Evolutionary conservation across 2,888 invertebrate genomes (phyloP).

Genomic region (Drosophila parthenogenetica): DNA sequence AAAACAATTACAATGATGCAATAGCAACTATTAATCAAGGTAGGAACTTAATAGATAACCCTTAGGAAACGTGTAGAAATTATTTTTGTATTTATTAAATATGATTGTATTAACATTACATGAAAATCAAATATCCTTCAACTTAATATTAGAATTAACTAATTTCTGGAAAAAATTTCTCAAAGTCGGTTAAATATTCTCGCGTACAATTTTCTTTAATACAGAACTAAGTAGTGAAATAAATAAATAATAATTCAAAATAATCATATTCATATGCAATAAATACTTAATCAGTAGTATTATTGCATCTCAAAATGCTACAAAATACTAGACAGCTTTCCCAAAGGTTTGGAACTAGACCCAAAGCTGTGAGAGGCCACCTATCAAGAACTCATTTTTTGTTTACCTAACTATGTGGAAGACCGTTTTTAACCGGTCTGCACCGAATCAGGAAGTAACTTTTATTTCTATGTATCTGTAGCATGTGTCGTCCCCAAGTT

Average conservation of each 20-base stretch:
- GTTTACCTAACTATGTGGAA: constrained; percentile 21
- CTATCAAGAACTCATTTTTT: background rate
- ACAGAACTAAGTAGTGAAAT: too few species aligned
- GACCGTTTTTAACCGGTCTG: constrained; percentile 34
- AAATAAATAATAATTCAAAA: too few species aligned
- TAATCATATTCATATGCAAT: too few species aligned
- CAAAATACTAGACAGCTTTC: background rate
- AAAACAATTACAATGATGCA: constrained; percentile 25
- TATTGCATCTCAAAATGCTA: background rate
- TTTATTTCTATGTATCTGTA: constrained; percentile 61
- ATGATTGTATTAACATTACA: too few species aligned
- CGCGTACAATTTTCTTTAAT: too few species aligned
- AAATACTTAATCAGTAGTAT: too few species aligned
- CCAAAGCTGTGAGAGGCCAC: background rate
- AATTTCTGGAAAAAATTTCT: too few species aligned
- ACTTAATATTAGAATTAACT: too few species aligned
- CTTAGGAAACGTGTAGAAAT: too few species aligned
- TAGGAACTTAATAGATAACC: constrained; percentile 54
- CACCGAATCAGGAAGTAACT: constrained; percentile 78
- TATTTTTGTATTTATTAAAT: too few species aligned
- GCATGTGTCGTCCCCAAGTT: constrained; percentile 63
- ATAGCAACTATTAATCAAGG: constrained; percentile 65
- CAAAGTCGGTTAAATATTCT: too few species aligned
- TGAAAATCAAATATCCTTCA: too few species aligned
- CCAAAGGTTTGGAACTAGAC: constrained; percentile 2